These are phyloP conservation scores for Centropristis striata DNA, from an alignment of 2,113 vertebrate genomes.

Conservation along the genomic window DNA sequence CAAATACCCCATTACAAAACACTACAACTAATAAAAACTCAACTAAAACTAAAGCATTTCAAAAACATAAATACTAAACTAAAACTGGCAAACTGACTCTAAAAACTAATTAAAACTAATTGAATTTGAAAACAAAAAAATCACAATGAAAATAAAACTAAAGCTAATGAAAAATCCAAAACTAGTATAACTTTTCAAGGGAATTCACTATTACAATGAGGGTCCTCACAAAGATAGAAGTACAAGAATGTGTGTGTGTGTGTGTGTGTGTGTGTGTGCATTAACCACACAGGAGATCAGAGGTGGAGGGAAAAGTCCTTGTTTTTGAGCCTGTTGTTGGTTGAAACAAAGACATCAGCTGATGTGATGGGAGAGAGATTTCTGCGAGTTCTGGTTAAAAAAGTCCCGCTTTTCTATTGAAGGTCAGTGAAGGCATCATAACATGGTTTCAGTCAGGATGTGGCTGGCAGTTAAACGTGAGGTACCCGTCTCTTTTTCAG, in stretches of 20 bases:
- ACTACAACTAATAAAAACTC: too few relatives aligned
- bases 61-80: too few relatives aligned
- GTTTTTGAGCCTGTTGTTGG: constrained; percentile 37
- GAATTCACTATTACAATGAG: too few relatives aligned
- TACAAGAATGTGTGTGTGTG: constrained; percentile 8
- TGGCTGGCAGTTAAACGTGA: background rate
- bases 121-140: too few relatives aligned
- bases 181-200: too few relatives aligned
- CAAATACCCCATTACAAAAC: too few relatives aligned
- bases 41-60: too few relatives aligned
- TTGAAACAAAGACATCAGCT: constrained; percentile 36
- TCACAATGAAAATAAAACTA: too few relatives aligned
- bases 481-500: background rate
- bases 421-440: background rate
- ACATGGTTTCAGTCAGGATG: constrained; percentile 34
- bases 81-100: too few relatives aligned
- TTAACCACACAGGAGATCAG: constrained; percentile 3
- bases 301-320: background rate
- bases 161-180: too few relatives aligned
- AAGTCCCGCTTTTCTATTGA: background rate
- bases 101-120: too few relatives aligned
- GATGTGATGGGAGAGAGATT: background rate
- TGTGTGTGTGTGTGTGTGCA: background rate
- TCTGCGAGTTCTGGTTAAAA: background rate
- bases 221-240: too few relatives aligned